Conservation (phyloP, 2,797 vertebrate species). For the Pyrocephalus nanus region DNA sequence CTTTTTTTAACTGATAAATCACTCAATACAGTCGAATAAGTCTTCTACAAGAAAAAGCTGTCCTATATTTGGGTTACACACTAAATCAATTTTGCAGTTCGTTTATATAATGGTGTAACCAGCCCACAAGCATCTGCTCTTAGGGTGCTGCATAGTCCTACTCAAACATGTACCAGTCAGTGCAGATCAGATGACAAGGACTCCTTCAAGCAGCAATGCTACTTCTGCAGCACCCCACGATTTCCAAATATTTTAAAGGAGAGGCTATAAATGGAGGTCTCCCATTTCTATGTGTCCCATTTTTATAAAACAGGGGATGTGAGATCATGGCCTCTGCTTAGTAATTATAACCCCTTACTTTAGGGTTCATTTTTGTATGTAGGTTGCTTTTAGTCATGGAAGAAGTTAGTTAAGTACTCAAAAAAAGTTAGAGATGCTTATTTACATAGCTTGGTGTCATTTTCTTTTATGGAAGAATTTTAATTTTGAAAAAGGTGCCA, state of each 20-base stretch:
- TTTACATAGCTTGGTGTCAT: background rate
- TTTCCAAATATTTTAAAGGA: background rate
- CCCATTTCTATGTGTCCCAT: background rate
- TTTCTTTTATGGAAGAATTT: background rate
- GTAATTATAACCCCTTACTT: background rate
- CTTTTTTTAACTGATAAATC: background rate
- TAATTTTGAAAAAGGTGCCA: background rate
- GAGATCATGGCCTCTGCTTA: background rate
- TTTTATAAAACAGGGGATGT: background rate
- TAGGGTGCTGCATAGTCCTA: slow-evolving; percentile 1
- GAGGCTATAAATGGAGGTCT: background rate
- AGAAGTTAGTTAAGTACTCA: background rate
- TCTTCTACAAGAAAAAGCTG: slow-evolving; percentile 22
- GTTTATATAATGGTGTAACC: slow-evolving; percentile 60
- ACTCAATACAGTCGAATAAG: background rate
- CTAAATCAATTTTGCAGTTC: slow-evolving; percentile 15
- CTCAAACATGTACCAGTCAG: background rate
- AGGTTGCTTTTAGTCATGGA: background rate
- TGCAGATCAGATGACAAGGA: slow-evolving; percentile 25
- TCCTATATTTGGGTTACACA: background rate
- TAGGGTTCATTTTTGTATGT: background rate
- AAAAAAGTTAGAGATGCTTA: background rate
- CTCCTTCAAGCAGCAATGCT: background rate
- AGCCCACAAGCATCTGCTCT: slow-evolving; percentile 51
- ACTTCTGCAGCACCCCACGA: background rate